These are phyloP conservation scores for Lateolabrax maculatus DNA, from an alignment of 2,797 vertebrate species.

Conservation along the genomic window DNA sequence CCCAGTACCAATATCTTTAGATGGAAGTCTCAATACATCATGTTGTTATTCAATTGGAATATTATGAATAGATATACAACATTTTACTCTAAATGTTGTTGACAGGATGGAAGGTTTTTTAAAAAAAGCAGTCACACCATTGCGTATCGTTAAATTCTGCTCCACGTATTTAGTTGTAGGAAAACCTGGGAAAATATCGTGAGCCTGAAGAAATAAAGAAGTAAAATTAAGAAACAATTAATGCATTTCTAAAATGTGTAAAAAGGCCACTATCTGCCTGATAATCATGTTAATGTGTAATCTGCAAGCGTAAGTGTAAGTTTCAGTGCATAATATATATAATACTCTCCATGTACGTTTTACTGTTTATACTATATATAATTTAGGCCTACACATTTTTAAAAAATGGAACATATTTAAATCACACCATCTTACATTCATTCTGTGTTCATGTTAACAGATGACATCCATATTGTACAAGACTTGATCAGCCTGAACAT, in stretches of 20 bases:
- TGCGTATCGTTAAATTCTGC: neutral
- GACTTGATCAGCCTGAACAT: slow-evolving; percentile 36
- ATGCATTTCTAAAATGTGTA: neutral
- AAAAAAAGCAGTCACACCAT: neutral
- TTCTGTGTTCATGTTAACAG: slow-evolving; percentile 29
- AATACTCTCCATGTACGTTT: neutral
- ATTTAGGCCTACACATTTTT: no score
- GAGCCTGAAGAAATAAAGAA: neutral
- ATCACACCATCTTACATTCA: neutral
- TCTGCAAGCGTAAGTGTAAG: neutral
- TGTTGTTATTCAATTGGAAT: neutral
- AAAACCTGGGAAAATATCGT: neutral
- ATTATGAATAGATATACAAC: neutral
- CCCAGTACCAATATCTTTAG: slow-evolving; percentile 21
- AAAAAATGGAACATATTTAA: neutral
- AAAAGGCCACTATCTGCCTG: neutral
- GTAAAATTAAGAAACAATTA: neutral
- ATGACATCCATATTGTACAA: slow-evolving; percentile 10
- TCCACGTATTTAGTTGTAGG: neutral
- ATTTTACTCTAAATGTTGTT: neutral
- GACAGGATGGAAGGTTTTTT: neutral
- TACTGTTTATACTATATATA: neutral
- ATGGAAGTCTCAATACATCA: neutral
- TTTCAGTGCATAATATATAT: neutral
- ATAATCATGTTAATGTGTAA: slow-evolving; percentile 7